Percentiles rank a stretch among this genome's conserved stretches.
Conservation (phyloP, 2,113 vertebrate genomes). For the Dromaius novaehollandiae region DNA sequence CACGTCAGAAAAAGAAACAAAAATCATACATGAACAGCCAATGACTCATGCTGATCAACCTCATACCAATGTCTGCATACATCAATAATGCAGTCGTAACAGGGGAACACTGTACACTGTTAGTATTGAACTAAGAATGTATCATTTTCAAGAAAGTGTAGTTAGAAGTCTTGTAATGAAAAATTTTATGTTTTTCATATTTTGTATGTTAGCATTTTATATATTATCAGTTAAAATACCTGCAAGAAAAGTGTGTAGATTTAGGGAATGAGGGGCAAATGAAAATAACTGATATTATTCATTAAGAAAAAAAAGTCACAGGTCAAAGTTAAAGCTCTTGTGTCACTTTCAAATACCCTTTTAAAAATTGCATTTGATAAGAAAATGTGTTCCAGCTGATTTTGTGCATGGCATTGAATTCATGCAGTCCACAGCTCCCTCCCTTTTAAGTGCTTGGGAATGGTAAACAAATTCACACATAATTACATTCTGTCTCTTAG, state of each 20-base stretch:
- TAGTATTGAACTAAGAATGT: not conserved
- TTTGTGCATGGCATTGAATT: not conserved
- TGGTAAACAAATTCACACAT: slow-evolving; percentile 57
- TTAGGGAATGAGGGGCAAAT: not conserved
- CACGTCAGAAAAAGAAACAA: not conserved
- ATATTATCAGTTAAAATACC: not conserved
- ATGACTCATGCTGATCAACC: not conserved
- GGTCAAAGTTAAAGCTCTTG: not conserved
- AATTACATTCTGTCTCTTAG: slow-evolving; percentile 62
- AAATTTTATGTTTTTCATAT: not conserved
- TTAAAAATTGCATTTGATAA: not conserved
- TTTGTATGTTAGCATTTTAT: not conserved
- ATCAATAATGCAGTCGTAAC: not conserved
- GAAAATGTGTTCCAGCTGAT: not conserved
- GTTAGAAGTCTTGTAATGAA: not conserved
- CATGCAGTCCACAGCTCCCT: not conserved
- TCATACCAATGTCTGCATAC: not conserved
- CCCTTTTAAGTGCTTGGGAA: slow-evolving; percentile 34
- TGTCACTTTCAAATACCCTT: not conserved
- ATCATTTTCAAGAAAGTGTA: not conserved
- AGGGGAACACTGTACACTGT: not conserved
- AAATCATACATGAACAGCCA: not conserved
- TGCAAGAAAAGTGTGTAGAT: not conserved
- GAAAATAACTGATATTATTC: not conserved
- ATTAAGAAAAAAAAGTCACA: not conserved